A percentile compares a stretch with the other conserved stretches of the same genome.
These are phyloP conservation scores for Maniola hyperantus DNA, from an alignment of 2,888 invertebrate species.

Conservation along the genomic window DNA sequence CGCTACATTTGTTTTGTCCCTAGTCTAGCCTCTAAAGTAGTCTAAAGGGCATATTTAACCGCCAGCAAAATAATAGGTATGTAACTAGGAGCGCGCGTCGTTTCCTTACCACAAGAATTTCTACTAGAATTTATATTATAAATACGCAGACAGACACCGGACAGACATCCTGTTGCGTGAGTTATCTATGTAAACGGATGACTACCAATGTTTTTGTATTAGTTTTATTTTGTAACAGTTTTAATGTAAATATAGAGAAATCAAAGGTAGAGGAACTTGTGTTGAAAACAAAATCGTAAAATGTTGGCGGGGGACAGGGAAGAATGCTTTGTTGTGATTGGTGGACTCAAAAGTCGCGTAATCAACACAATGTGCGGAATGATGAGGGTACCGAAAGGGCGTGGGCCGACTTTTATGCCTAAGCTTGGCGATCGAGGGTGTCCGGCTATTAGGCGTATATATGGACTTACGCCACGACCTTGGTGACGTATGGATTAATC, in stretches of 20 bases:
- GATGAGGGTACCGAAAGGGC: too few relatives aligned
- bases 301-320: too few relatives aligned
- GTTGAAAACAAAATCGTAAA: background rate
- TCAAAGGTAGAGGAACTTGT: background rate
- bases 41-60: too few relatives aligned
- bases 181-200: slow-evolving; percentile 21
- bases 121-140: slow-evolving; percentile 27
- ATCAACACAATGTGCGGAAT: too few relatives aligned
- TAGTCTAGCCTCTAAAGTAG: too few relatives aligned
- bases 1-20: too few relatives aligned
- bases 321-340: background rate
- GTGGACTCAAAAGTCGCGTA: too few relatives aligned
- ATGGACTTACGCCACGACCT: too few relatives aligned
- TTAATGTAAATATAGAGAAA: background rate
- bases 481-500: too few relatives aligned
- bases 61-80: background rate
- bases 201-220: slow-evolving; percentile 10
- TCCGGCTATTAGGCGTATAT: too few relatives aligned
- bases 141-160: slow-evolving; percentile 26
- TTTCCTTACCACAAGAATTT: slow-evolving; percentile 21
- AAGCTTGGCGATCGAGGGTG: too few relatives aligned
- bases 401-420: too few relatives aligned
- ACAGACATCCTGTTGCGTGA: slow-evolving; percentile 31
- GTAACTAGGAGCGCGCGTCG: slow-evolving; percentile 2
- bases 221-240: slow-evolving; percentile 18